phyloP scores from a whole-genome alignment of 2,888 invertebrate genomes.

The Tinea semifulvella region DNA sequence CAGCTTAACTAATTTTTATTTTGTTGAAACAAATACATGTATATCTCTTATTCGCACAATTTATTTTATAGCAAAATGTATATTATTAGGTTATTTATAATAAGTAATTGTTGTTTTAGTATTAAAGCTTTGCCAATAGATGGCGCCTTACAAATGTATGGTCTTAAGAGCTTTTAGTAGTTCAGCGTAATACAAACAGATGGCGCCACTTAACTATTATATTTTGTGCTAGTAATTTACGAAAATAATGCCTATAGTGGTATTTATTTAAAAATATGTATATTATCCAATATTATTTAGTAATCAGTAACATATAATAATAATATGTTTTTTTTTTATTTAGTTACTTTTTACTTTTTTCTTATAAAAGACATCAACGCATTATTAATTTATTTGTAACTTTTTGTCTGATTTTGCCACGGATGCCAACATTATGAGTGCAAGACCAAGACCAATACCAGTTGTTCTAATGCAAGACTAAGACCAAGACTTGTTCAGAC shows the following conservation, averaged over 20 bases:
- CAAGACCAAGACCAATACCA: too few species aligned
- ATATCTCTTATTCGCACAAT: too few species aligned
- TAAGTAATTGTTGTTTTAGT: too few species aligned
- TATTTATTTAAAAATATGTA: neutral
- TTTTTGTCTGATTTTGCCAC: neutral
- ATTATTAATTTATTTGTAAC: neutral
- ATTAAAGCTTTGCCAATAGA: slow-evolving; percentile 5
- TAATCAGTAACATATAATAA: neutral
- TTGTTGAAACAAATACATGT: too few species aligned
- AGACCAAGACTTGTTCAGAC: too few species aligned
- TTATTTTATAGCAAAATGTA: too few species aligned
- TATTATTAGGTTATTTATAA: too few species aligned
- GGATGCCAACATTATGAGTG: too few species aligned
- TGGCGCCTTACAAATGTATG: slow-evolving; percentile 5
- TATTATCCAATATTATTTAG: neutral
- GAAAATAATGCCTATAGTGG: too few species aligned
- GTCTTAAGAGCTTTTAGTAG: slow-evolving; percentile 1
- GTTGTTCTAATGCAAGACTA: too few species aligned
- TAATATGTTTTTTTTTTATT: neutral
- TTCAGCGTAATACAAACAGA: neutral
- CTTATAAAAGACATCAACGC: slow-evolving; percentile 8
- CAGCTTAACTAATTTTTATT: neutral
- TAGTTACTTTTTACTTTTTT: neutral
- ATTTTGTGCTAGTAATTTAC: neutral
- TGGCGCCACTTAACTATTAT: slow-evolving; percentile 3